Base-by-base conservation (phyloP, 2,888 invertebrate genomes). In the Gisinianus flammeolus region DNA sequence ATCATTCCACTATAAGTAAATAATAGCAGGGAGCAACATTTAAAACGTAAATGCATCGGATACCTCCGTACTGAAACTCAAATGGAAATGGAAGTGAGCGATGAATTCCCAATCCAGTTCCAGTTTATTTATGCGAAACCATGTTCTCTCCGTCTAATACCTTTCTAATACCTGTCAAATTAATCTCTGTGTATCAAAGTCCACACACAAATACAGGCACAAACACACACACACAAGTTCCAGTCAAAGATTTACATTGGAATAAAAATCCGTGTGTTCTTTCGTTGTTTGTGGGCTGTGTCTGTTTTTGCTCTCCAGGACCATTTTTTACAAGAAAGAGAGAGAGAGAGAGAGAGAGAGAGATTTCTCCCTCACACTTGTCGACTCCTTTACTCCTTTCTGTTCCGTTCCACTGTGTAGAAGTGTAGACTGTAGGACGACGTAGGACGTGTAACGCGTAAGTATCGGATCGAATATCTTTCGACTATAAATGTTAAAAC, bases 131-230 rank as follows among this genome's bases (percentile, higher is more conserved):
- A 83, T 82, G 82, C 83, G 67, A 79, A 79, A 80, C 79, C 83
- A 83, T 82, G 83, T 80, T 80, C 81, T 71, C 67, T 79, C 72
- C 79, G 76, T 77, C 79, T 78, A 81, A 83, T 82, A 80, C 78
- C 77, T 77, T 81, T 81, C 82, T 81, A 82, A 82, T 82, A 81
- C 80, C 81, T 83, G 83, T 82, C 83, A 83, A 78, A 83, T 83
- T 83, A 82, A 82, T 81, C 81, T 82, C 28, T n/a, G 71, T 71
- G n/a, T n/a, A n/a, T n/a, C n/a, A n/a, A n/a, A n/a, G n/a, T n/a
- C n/a, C n/a, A n/a, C n/a, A n/a, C n/a, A n/a, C n/a, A n/a, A n/a
- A n/a, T n/a, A n/a, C n/a, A n/a, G n/a, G n/a, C n/a, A n/a, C n/a
- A n/a, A n/a, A n/a, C n/a, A n/a, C n/a, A n/a, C n/a, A 71, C 79